Evolutionary conservation across 2,113 vertebrate species (phyloP).

Genomic region (Nanorana parkeri): DNA sequence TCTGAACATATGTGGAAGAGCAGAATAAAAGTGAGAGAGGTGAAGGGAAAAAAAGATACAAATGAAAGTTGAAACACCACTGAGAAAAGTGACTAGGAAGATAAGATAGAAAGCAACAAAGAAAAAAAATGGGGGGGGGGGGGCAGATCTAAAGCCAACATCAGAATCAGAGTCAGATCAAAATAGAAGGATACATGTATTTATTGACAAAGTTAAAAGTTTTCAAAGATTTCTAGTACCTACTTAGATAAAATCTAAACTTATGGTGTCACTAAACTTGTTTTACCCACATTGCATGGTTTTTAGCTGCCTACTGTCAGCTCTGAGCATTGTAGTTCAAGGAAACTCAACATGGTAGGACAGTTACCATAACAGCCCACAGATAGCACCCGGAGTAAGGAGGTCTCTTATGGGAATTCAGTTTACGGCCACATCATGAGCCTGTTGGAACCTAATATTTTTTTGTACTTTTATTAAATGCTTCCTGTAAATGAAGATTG

Average conservation of each 20-base stretch:
- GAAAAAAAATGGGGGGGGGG: not conserved
- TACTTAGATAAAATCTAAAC: not conserved
- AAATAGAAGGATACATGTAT: not conserved
- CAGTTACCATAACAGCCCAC: too few relatives aligned
- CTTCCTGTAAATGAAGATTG: too few relatives aligned
- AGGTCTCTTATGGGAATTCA: too few relatives aligned
- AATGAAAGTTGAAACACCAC: not conserved
- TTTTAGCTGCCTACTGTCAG: too few relatives aligned
- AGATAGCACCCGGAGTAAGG: too few relatives aligned
- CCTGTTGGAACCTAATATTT: too few relatives aligned
- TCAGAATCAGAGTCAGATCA: not conserved
- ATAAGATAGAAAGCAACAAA: not conserved
- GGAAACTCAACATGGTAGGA: too few relatives aligned
- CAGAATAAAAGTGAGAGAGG: slow-evolving; percentile 17
- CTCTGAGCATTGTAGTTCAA: too few relatives aligned
- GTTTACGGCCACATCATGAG: too few relatives aligned
- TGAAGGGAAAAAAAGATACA: not conserved
- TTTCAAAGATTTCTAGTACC: not conserved
- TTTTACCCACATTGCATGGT: too few relatives aligned
- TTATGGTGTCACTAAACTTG: too few relatives aligned
- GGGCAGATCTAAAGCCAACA: not conserved
- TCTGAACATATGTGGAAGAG: slow-evolving; percentile 33
- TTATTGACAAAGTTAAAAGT: not conserved
- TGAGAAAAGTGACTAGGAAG: slow-evolving; percentile 19
- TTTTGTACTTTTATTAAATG: too few relatives aligned